phyloP scores from a whole-genome alignment of 2,113 vertebrate species.

The Chamaetylas fuelleborni region DNA sequence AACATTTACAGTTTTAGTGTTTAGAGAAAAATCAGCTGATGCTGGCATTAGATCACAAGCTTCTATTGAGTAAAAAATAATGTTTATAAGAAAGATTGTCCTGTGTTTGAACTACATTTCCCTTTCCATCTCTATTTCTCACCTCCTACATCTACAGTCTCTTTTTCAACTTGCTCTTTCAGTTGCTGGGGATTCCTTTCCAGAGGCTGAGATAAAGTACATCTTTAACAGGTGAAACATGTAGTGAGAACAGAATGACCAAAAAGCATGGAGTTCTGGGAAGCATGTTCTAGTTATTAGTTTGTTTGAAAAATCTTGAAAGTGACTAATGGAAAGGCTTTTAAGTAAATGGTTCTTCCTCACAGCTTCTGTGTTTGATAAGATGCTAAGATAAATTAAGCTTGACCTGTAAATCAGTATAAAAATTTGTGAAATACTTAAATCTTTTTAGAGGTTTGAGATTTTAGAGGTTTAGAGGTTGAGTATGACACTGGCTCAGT shows the following conservation, averaged over 20 bases:
- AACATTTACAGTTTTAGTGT: neutral
- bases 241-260: neutral
- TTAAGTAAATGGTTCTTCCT: neutral
- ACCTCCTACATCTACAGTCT: neutral
- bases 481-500: neutral
- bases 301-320: neutral
- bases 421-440: neutral
- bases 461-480: neutral
- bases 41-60: neutral
- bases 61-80: neutral
- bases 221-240: neutral
- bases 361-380: neutral
- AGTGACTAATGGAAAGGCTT: neutral
- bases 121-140: neutral
- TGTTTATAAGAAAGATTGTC: neutral
- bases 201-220: neutral
- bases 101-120: conserved; percentile 16
- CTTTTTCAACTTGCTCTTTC: neutral
- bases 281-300: neutral
- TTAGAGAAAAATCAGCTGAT: conserved; percentile 31
- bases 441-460: neutral
- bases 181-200: conserved; percentile 25
- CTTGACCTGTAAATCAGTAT: neutral
- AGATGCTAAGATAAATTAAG: neutral
- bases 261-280: neutral